Evolutionary conservation across 2,797 vertebrate genomes (phyloP).

Genomic region (Pipistrellus nathusii): DNA sequence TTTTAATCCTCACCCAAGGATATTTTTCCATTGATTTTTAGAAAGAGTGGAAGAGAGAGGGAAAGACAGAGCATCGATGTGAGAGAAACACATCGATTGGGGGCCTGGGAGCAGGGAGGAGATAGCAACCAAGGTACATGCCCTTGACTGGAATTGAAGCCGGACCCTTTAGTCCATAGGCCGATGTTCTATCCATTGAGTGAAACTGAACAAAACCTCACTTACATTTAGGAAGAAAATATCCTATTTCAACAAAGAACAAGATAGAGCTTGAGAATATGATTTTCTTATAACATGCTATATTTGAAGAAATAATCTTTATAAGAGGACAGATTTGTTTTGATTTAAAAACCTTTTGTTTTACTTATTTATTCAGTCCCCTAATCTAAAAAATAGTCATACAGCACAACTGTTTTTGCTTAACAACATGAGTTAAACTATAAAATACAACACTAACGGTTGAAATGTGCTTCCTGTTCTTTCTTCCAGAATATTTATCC

Average conservation of each 20-base stretch:
- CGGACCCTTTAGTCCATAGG: too few relatives aligned
- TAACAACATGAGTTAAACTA: neutral
- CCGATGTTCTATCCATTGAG: too few relatives aligned
- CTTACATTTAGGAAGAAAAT: slow-evolving; percentile 17
- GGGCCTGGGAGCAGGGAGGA: too few relatives aligned
- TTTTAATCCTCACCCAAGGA: too few relatives aligned
- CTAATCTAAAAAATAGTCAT: neutral
- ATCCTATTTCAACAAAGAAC: neutral
- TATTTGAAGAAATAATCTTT: slow-evolving; percentile 11
- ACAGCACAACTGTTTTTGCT: neutral
- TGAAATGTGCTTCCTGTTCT: slow-evolving; percentile 24
- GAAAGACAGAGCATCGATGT: too few relatives aligned
- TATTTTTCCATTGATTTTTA: too few relatives aligned
- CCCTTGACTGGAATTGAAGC: too few relatives aligned
- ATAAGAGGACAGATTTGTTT: neutral
- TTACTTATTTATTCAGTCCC: neutral
- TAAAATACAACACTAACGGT: neutral
- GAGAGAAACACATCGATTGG: too few relatives aligned
- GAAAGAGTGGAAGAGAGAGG: too few relatives aligned
- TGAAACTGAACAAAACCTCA: neutral
- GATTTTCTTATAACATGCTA: neutral
- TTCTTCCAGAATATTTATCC: slow-evolving; percentile 34
- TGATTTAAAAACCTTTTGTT: neutral
- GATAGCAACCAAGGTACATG: too few relatives aligned
- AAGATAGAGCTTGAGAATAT: neutral